phyloP scores from a whole-genome alignment of 1,140 invertebrate genomes.

The Atta cephalotes region DNA sequence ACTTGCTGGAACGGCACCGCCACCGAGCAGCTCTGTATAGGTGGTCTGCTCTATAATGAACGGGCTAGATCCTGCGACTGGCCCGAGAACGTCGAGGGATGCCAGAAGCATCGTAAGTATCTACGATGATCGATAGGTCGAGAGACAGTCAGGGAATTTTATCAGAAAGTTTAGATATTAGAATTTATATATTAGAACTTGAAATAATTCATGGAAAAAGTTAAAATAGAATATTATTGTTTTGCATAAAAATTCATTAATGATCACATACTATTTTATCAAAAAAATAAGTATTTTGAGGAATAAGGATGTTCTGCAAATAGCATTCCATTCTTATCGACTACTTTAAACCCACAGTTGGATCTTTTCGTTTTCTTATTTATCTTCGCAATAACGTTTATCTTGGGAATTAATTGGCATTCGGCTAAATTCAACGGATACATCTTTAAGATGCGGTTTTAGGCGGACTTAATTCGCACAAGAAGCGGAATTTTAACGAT shows the following conservation, averaged over 20 bases:
- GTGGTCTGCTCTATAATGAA: constrained; percentile 96
- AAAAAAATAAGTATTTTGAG: background rate
- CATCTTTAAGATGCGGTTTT: background rate
- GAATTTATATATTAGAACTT: background rate
- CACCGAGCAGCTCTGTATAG: constrained; percentile 97
- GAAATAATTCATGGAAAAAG: background rate
- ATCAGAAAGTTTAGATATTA: background rate
- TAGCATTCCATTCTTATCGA: constrained; percentile 3
- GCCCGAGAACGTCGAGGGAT: constrained; percentile 96
- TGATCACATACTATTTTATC: background rate
- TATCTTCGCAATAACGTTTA: background rate
- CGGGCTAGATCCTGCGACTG: constrained; percentile 96
- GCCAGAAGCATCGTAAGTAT: constrained; percentile 96
- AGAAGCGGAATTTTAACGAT: constrained; percentile 6
- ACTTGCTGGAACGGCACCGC: constrained; percentile 98
- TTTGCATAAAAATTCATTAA: background rate
- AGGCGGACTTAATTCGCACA: background rate
- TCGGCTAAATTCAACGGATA: background rate
- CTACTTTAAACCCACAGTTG: background rate
- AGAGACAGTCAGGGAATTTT: background rate
- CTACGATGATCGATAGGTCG: background rate
- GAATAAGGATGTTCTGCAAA: background rate
- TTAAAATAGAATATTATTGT: background rate
- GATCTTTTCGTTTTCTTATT: background rate
- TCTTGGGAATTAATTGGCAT: constrained; percentile 11